Evolutionary conservation across 1,140 invertebrate species (phyloP).

Genomic region (Triops longicaudatus): DNA sequence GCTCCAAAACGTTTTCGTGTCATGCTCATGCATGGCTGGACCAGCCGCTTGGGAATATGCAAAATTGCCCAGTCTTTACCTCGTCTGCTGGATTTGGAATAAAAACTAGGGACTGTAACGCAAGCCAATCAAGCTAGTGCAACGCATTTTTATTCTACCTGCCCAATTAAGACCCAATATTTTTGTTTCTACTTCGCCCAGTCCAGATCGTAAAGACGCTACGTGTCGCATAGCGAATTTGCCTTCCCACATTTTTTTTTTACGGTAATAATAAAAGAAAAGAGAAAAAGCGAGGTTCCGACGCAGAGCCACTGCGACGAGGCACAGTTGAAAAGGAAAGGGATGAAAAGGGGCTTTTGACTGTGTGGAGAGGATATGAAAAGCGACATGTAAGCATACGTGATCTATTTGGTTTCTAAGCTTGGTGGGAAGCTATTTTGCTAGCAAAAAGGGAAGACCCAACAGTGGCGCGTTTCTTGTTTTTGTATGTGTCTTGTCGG

Average conservation of each 20-base stretch:
- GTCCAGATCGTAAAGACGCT: background rate
- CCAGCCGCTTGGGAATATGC: conserved; percentile 4
- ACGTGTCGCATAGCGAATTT: conserved; percentile 2
- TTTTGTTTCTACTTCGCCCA: background rate
- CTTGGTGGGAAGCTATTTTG: background rate
- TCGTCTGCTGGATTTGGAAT: background rate
- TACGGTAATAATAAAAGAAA: no score
- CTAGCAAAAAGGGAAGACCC: background rate
- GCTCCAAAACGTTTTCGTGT: background rate
- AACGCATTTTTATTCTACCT: background rate
- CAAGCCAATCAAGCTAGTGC: background rate
- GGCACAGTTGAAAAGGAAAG: background rate
- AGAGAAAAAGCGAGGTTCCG: no score
- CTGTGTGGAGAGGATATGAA: background rate
- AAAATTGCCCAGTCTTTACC: conserved; percentile 3
- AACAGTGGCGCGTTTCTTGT: background rate
- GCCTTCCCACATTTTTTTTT: background rate
- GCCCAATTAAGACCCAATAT: background rate
- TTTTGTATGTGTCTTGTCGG: background rate
- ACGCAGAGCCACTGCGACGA: no score
- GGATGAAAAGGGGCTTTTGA: background rate
- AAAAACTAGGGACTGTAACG: background rate
- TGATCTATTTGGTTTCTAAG: background rate
- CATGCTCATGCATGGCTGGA: conserved; percentile 5
- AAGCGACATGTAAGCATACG: background rate